Evolutionary conservation across 2,888 invertebrate species (phyloP), one percentile per base, ranked within the genome.

Genomic region (Brachynemurus nebulosus): DNA sequence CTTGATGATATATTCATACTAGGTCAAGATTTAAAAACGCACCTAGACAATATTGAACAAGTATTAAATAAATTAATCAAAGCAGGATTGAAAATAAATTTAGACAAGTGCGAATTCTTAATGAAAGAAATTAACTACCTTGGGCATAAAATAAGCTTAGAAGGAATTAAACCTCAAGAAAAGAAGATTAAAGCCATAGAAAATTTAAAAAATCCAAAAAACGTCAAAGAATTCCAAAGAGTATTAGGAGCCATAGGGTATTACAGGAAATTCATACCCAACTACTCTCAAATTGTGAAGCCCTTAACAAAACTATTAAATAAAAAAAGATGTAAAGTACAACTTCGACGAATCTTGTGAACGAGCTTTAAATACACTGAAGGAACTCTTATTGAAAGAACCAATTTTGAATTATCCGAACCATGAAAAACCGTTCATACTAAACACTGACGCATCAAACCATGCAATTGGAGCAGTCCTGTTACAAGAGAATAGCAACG

Each of bases 91-190:
- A 51, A 49, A 18, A 21, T 54, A 7, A 50, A 54, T 14, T 47
- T 47, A 2, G 50, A 49, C 14, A 55, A 55, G 47, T 52, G 50
- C 39, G 46, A 50, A 34, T 53, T 54, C 44, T 35, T 50, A 7
- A 39, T 45, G 14, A 45, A 40, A 16, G 46, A 47, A 37, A 2
- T 42, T 6, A 33, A 16, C 9, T 49, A 49, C 36, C 27, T 51
- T 34, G 51, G 52, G 7, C 51, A 53, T 35, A 9, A 39, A 11
- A 51, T 56, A 6, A 48, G 46, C 6, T 38, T 42, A 18, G 30
- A 53, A 16, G 54, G 53, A 18, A 45, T 52, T 4, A 44, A 45
- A 42, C 51, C 53, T 11, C 47, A 53, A 30, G 46, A 49, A 6
- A 34, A 49, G 7, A 55, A 57, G 45, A 40, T 53, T 11, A 21